A percentile compares a stretch with the other conserved stretches of the same genome.
Conservation (phyloP, 2,888 invertebrate species). For the Rhorus exstirpatorius region DNA sequence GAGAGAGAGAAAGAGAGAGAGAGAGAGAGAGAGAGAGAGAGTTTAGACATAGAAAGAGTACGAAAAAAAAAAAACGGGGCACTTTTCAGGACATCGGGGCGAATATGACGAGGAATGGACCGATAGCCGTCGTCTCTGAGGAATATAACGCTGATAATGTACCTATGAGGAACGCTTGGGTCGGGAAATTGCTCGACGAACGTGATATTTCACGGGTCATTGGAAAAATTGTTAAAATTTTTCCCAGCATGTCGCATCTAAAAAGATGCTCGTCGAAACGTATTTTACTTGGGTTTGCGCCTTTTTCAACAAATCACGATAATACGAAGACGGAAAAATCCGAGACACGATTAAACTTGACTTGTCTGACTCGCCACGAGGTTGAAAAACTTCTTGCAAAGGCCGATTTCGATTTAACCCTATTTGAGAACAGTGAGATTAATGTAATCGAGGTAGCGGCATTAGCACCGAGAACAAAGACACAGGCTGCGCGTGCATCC, state of each 20-base stretch:
- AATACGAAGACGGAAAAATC: constrained; percentile 5
- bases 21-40: constrained; percentile 2
- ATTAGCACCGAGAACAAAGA: constrained; percentile 89
- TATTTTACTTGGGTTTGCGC: constrained; percentile 87
- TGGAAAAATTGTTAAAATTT: constrained; percentile 88
- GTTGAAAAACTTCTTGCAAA: constrained; percentile 85
- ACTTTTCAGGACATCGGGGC: constrained; percentile 77
- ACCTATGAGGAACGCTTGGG: constrained; percentile 88
- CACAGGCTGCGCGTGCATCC: constrained; percentile 89
- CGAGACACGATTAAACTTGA: constrained; percentile 37
- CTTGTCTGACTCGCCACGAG: constrained; percentile 65
- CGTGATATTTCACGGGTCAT: constrained; percentile 90
- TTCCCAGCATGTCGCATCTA: constrained; percentile 90
- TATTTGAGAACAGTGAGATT: constrained; percentile 87
- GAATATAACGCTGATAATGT: constrained; percentile 86
- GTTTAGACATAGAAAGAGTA: constrained; percentile 37
- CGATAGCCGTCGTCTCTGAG: constrained; percentile 87
- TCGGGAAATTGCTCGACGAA: constrained; percentile 88
- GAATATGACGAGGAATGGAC: constrained; percentile 71
- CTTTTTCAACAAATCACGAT: neutral
- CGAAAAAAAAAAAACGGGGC: constrained; percentile 74
- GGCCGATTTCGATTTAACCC: constrained; percentile 86
- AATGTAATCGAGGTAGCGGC: constrained; percentile 88
- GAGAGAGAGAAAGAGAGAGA: constrained; percentile 1
- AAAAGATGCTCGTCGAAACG: constrained; percentile 90